Conservation (phyloP, 2,797 vertebrate species). For the Balearica regulorum region DNA sequence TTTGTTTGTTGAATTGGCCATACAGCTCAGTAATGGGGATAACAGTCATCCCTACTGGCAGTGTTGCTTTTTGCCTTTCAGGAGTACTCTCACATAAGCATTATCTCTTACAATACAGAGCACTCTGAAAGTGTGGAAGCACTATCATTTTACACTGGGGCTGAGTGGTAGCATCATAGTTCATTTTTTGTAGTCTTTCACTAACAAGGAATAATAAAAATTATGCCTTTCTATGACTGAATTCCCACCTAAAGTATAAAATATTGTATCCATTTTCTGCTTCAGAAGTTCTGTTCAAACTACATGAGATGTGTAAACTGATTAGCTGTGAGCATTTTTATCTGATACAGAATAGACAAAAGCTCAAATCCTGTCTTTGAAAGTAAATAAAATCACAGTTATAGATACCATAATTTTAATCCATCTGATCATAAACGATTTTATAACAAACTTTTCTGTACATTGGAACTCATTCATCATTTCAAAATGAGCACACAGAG, state of each 20-base stretch:
- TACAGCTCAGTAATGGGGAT: neutral
- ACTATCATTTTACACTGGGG: neutral
- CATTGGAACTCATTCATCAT: neutral
- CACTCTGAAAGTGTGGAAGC: neutral
- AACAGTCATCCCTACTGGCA: neutral
- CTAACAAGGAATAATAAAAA: neutral
- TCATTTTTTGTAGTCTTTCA: neutral
- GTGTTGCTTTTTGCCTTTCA: neutral
- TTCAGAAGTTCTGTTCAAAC: neutral
- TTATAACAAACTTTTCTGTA: neutral
- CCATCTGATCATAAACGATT: neutral
- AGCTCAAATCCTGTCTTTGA: neutral
- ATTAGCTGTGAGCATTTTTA: neutral
- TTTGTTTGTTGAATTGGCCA: neutral
- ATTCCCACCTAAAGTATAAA: neutral
- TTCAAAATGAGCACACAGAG: neutral
- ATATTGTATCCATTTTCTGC: neutral
- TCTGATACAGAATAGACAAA: neutral
- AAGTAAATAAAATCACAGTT: neutral
- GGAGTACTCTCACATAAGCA: rapidly evolving
- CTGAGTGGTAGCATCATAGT: neutral
- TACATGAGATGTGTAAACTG: neutral
- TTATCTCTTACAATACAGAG: neutral
- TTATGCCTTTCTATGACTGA: neutral
- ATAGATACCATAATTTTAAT: neutral